A percentile compares a stretch with the other conserved stretches of the same genome.
phyloP scores from a whole-genome alignment of 2,113 vertebrate species.

The Prionailurus viverrinus region DNA sequence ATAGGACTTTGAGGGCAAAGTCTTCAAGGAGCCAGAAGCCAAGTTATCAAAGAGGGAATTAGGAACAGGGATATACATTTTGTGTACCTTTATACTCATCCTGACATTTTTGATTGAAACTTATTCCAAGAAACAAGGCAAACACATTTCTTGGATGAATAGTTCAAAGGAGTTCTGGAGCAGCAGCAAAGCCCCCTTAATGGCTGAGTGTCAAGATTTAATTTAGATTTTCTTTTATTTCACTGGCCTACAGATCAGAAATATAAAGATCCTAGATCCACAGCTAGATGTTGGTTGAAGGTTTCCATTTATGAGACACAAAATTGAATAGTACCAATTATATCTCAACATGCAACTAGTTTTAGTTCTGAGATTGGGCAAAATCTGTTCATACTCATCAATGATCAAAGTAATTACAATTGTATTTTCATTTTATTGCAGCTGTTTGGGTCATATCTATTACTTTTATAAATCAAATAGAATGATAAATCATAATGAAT shows the following conservation, averaged over 20 bases:
- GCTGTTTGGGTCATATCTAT: not conserved
- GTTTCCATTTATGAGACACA: not conserved
- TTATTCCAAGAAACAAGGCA: not conserved
- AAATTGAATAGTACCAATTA: not conserved
- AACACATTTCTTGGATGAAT: not conserved
- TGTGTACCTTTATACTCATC: not conserved
- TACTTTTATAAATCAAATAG: constrained; percentile 52
- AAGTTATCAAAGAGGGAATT: not conserved
- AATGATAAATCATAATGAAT: constrained; percentile 69
- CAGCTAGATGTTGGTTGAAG: not conserved
- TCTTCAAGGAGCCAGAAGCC: not conserved
- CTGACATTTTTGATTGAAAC: not conserved
- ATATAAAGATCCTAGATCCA: not conserved
- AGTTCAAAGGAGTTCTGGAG: not conserved
- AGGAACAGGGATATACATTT: not conserved
- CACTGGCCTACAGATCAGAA: not conserved
- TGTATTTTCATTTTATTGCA: not conserved
- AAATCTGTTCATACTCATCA: not conserved
- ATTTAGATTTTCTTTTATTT: constrained; percentile 48
- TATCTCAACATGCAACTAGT: not conserved
- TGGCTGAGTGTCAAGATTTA: not conserved
- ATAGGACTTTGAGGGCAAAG: not conserved
- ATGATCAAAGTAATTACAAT: not conserved
- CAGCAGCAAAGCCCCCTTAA: not conserved
- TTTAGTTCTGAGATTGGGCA: not conserved